Evolutionary conservation across 2,888 invertebrate genomes (phyloP).

Genomic region (Sicus ferrugineus): DNA sequence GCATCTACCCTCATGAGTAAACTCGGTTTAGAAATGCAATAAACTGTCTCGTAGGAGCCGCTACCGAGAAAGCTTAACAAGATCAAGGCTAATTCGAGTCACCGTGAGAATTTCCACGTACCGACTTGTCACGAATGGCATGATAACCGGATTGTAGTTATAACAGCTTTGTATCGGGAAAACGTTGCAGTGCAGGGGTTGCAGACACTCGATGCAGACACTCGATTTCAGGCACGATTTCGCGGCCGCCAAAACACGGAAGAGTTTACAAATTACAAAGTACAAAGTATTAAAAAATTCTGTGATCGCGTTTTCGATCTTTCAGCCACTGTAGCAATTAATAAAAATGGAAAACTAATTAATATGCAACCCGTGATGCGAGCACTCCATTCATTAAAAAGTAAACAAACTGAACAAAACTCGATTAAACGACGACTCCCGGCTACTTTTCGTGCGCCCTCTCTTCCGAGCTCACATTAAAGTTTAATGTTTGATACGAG

Average conservation of each 20-base stretch:
- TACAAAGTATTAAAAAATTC: neutral
- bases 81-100: conserved; percentile 25
- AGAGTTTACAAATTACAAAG: neutral
- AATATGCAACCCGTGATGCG: conserved; percentile 13
- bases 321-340: neutral
- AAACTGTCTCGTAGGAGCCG: neutral
- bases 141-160: neutral
- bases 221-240: neutral
- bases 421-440: neutral
- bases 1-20: neutral
- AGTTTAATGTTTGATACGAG: no score
- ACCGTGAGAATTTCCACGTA: no score
- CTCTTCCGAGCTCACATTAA: neutral
- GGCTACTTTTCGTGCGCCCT: neutral
- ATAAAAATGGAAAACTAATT: conserved; percentile 5
- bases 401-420: conserved; percentile 13
- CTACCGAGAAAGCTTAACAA: conserved; percentile 26
- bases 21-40: neutral
- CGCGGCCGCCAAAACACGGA: neutral
- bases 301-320: neutral
- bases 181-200: neutral
- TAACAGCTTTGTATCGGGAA: neutral
- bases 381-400: neutral
- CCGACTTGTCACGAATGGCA: no score
- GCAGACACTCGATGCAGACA: neutral